Conservation (phyloP, 2,113 vertebrate genomes). For the Dascyllus trimaculatus region DNA sequence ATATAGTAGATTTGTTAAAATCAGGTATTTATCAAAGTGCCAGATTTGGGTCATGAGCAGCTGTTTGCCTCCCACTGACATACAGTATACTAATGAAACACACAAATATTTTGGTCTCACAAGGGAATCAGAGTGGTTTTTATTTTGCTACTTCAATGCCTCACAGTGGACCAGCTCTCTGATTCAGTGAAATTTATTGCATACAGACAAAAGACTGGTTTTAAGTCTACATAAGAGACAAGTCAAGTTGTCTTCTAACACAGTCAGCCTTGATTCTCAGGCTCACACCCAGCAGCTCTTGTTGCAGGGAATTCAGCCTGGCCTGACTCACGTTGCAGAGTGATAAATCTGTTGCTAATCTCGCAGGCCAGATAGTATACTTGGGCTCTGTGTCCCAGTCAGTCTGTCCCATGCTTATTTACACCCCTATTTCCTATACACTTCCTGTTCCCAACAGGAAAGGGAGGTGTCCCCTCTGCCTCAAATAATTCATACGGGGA, state of each 20-base stretch:
- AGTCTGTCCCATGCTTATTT: slow-evolving; percentile 69
- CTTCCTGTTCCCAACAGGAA: slow-evolving; percentile 71
- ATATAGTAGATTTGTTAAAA: too few species aligned
- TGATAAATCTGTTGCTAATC: slow-evolving; percentile 86
- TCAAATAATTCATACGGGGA: slow-evolving; percentile 46
- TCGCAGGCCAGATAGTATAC: slow-evolving; percentile 75
- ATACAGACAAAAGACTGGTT: slow-evolving; percentile 29
- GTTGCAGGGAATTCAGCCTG: slow-evolving; percentile 71
- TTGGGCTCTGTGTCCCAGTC: slow-evolving; percentile 70
- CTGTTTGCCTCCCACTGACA: too few species aligned
- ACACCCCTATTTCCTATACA: slow-evolving; percentile 71
- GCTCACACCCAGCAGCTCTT: slow-evolving; percentile 73
- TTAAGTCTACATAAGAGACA: slow-evolving; percentile 21
- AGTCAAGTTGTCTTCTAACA: slow-evolving; percentile 31
- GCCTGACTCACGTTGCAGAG: slow-evolving; percentile 77
- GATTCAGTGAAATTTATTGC: neutral
- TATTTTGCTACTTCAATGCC: neutral
- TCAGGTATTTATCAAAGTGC: too few species aligned
- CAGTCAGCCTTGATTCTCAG: slow-evolving; percentile 60
- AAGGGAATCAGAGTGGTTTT: neutral
- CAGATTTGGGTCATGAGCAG: too few species aligned
- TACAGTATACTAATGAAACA: too few species aligned
- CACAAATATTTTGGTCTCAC: too few species aligned
- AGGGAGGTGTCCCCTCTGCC: slow-evolving; percentile 59
- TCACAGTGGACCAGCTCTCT: neutral